phyloP scores from a whole-genome alignment of 2,113 vertebrate species.

The Eurypyga helias region DNA sequence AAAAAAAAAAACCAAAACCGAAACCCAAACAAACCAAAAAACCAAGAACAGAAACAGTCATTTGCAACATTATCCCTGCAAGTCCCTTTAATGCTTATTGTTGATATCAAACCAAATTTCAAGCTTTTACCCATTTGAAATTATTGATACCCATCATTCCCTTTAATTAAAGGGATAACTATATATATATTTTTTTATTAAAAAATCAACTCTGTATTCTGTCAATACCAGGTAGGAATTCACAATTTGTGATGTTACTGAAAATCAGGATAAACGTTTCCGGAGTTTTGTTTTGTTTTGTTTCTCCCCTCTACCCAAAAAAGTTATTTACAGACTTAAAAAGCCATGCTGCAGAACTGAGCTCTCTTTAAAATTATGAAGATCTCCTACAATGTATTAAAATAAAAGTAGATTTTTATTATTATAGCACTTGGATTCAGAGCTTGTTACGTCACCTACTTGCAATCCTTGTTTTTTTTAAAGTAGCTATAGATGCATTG shows the following conservation, averaged over 20 bases:
- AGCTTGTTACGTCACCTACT: slow-evolving; percentile 83
- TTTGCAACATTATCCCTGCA: slow-evolving; percentile 75
- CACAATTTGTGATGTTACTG: slow-evolving; percentile 91
- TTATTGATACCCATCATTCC: slow-evolving; percentile 85
- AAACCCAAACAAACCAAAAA: slow-evolving; percentile 27
- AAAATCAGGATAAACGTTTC: slow-evolving; percentile 77
- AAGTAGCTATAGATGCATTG: slow-evolving; percentile 61
- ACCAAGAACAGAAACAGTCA: slow-evolving; percentile 57
- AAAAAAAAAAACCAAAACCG: neutral
- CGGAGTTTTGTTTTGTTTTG: slow-evolving; percentile 79
- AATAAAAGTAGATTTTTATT: slow-evolving; percentile 98
- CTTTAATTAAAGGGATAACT: slow-evolving; percentile 97
- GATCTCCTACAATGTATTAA: slow-evolving; percentile 98
- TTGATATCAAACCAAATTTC: slow-evolving; percentile 73
- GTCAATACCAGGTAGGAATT: slow-evolving; percentile 93
- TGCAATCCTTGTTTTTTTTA: slow-evolving; percentile 75
- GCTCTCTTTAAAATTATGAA: slow-evolving; percentile 93
- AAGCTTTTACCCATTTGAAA: slow-evolving; percentile 79
- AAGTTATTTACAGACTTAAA: slow-evolving; percentile 99
- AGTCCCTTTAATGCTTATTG: slow-evolving; percentile 74
- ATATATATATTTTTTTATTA: slow-evolving; percentile 86
- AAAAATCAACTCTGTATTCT: slow-evolving; percentile 92
- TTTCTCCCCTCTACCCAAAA: slow-evolving; percentile 72
- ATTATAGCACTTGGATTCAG: slow-evolving; percentile 96
- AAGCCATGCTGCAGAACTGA: slow-evolving; percentile 93